These are phyloP conservation scores for Apoderus coryli DNA, from an alignment of 2,888 invertebrate genomes.

Conservation along the genomic window DNA sequence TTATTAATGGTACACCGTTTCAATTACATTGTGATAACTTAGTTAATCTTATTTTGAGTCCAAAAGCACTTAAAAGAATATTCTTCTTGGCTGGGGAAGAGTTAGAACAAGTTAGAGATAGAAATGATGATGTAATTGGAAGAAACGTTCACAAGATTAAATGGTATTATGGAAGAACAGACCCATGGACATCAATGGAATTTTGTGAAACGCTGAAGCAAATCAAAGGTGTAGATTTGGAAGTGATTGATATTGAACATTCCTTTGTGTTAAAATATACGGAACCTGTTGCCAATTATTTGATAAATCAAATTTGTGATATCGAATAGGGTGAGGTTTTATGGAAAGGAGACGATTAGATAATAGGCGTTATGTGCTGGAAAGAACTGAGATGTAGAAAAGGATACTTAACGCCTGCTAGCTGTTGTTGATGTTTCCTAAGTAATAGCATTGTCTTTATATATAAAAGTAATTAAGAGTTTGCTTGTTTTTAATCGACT, in stretches of 20 bases:
- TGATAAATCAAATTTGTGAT: no score
- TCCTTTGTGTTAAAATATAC: constrained; percentile 73
- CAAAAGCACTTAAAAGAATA: constrained; percentile 45
- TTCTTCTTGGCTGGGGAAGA: constrained; percentile 64
- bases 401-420: no score
- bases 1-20: constrained; percentile 40
- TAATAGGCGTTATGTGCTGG: no score
- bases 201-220: constrained; percentile 53
- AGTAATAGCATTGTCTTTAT: no score
- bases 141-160: constrained; percentile 47
- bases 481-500: no score
- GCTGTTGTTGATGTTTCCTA: no score
- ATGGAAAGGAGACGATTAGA: no score
- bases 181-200: constrained; percentile 69
- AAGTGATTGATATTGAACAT: constrained; percentile 47
- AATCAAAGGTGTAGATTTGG: constrained; percentile 45
- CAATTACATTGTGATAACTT: constrained; percentile 36
- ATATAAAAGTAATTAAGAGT: no score
- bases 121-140: constrained; percentile 48
- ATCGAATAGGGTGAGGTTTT: no score
- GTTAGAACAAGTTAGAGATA: constrained; percentile 54
- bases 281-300: no score
- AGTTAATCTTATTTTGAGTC: constrained; percentile 42
- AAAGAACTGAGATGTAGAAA: no score
- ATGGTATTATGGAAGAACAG: constrained; percentile 64